These are phyloP conservation scores for Scaptomyza graminum DNA, from an alignment of 1,140 invertebrate species.

Conservation along the genomic window DNA sequence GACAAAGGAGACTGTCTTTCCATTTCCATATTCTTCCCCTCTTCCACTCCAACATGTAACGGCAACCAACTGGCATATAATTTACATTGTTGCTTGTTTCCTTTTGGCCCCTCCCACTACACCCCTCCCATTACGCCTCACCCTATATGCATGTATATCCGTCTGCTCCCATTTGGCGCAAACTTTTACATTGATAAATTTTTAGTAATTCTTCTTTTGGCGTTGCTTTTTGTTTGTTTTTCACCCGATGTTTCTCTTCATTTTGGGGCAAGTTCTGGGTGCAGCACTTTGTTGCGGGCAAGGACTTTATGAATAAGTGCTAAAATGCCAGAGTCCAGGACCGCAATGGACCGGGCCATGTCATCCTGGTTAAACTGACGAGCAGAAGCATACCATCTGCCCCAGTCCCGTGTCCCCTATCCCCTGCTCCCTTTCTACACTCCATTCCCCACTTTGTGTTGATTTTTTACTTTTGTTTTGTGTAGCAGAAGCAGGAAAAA, in stretches of 20 bases:
- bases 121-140: background rate
- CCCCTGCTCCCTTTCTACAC: background rate
- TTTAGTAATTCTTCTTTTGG: conserved; percentile 76
- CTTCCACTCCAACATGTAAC: background rate
- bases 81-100: conserved; percentile 81
- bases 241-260: conserved; percentile 28
- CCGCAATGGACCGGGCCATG: conserved; percentile 83
- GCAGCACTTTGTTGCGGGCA: conserved; percentile 42
- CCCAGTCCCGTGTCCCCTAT: background rate
- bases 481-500: conserved; percentile 15
- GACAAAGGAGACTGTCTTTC: conserved; percentile 30
- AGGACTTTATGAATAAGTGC: conserved; percentile 83
- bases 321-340: conserved; percentile 83
- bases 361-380: conserved; percentile 84
- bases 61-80: conserved; percentile 74
- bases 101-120: conserved; percentile 21
- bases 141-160: background rate
- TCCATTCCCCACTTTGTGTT: conserved; percentile 8
- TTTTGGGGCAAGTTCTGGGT: conserved; percentile 56
- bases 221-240: conserved; percentile 52
- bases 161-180: conserved; percentile 27
- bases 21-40: background rate
- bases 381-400: conserved; percentile 39
- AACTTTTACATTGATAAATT: conserved; percentile 82
- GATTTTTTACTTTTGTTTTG: conserved; percentile 37